Evolutionary conservation across 2,113 vertebrate species (phyloP), one percentile per base, ranked within the genome.

Genomic region (Amblyopsis rosae): DNA sequence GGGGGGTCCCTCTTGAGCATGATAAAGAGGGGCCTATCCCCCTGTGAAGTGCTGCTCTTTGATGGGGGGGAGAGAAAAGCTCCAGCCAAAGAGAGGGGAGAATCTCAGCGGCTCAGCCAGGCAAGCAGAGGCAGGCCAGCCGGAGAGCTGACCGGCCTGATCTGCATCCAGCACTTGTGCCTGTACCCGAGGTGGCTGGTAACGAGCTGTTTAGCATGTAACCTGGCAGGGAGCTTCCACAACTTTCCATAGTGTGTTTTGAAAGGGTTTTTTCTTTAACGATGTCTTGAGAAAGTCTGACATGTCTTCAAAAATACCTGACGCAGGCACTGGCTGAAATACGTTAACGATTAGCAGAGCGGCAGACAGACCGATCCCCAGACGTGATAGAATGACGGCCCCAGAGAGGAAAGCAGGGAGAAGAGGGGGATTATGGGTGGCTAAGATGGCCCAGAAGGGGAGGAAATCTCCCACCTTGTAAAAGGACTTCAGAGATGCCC

Each of bases 401-500:
- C 76, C 15, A 33, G 60, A 72, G 86, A 80, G 56, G 58, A 80
- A 75, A 64, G 1, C 69, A 51, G 70, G 56, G 72, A 77, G 72
- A 77, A 76, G 76, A 82, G 72, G 72, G 71, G 85, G 87, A 88
- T 92, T 91, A 90, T 46, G 83, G 69, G 67, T 60, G 72, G 83
- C 79, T 77, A 55, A 85, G 80, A 63, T 66, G 82, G 81, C 82
- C 84, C 69, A 11, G 79, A 76, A 51, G 47, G 79, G 68, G 67
- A 75, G 75, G 73, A 85, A 78, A 84, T 87, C 84, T 75, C 67
- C 58, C 32, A 72, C 93, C 92, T 92, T 93, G 93, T 93, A 94
- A 92, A 88, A 76, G 80, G 69, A 92, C 93, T 95, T 95, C 92
- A 95, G 93, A 95, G 90, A 92, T 91, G 90, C 81, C 84, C 70